phyloP scores from a whole-genome alignment of 2,113 vertebrate species.

The Ceratotherium simum region DNA sequence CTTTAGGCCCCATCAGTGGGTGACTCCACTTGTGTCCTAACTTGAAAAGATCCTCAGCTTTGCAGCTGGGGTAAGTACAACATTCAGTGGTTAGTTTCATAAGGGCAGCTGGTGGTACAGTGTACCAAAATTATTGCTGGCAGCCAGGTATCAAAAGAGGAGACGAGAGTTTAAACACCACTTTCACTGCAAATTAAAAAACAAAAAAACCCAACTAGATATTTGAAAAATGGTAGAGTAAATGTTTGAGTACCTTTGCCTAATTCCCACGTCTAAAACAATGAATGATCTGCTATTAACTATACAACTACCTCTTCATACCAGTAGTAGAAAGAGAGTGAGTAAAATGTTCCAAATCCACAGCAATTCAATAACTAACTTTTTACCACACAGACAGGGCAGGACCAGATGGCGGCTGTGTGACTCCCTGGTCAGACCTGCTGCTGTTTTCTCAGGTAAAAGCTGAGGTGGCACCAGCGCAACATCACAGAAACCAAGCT shows the following conservation, averaged over 20 bases:
- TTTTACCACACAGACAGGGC: not conserved
- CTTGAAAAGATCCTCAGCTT: not conserved
- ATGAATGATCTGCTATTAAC: not conserved
- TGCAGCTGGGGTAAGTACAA: not conserved
- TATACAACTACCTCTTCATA: rapidly evolving
- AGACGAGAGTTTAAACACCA: not conserved
- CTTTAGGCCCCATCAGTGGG: not conserved
- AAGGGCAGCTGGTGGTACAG: not conserved
- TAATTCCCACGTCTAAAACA: not conserved
- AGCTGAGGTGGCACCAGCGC: not conserved
- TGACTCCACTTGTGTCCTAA: not conserved
- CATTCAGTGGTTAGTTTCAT: not conserved
- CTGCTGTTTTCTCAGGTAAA: not conserved
- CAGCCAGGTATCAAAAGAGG: not conserved
- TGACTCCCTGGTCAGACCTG: not conserved
- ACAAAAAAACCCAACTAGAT: too few species aligned
- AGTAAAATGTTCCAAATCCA: not conserved
- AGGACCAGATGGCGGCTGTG: not conserved
- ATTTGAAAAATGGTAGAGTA: not conserved
- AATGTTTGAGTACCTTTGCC: not conserved
- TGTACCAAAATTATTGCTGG: not conserved
- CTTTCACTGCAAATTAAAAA: not conserved
- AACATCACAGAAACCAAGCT: not conserved
- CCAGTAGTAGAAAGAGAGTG: not conserved
- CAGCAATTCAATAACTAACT: rapidly evolving